Percentiles rank a stretch among this genome's conserved stretches.
These are phyloP conservation scores for Empidonax alnorum DNA, from an alignment of 2,113 vertebrate genomes.

Conservation along the genomic window DNA sequence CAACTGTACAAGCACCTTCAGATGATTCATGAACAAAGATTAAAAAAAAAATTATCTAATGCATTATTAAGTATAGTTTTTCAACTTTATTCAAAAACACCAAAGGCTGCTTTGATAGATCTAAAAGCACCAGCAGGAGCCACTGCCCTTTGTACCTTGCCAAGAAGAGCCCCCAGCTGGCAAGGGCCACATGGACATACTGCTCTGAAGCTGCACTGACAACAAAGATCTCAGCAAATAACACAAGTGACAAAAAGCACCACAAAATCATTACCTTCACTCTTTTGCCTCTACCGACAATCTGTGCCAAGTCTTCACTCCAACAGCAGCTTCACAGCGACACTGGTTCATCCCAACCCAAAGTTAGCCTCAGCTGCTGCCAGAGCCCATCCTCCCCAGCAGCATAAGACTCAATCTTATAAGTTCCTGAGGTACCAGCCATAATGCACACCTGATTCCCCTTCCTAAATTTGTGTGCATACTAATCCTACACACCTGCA, in stretches of 20 bases:
- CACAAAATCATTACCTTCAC: not conserved
- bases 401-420: not conserved
- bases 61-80: not conserved
- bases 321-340: not conserved
- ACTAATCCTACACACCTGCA: not conserved
- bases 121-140: constrained; percentile 12
- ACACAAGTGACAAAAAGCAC: not conserved
- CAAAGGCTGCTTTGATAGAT: constrained; percentile 20
- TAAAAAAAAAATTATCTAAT: not conserved
- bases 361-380: accelerated
- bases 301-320: not conserved
- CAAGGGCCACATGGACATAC: not conserved
- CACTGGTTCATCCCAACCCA: not conserved
- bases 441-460: not conserved
- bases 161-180: not conserved
- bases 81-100: not conserved
- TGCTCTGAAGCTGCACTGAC: not conserved
- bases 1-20: not conserved
- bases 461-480: not conserved
- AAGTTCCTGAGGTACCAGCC: not conserved
- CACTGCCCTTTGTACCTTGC: not conserved
- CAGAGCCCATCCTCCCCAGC: not conserved
- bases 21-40: not conserved
- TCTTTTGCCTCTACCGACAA: not conserved
- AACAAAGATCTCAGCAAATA: not conserved